Evolutionary conservation across 2,888 invertebrate species (phyloP), one percentile per base, ranked within the genome.

Genomic region (Hemistola chrysoprasaria): DNA sequence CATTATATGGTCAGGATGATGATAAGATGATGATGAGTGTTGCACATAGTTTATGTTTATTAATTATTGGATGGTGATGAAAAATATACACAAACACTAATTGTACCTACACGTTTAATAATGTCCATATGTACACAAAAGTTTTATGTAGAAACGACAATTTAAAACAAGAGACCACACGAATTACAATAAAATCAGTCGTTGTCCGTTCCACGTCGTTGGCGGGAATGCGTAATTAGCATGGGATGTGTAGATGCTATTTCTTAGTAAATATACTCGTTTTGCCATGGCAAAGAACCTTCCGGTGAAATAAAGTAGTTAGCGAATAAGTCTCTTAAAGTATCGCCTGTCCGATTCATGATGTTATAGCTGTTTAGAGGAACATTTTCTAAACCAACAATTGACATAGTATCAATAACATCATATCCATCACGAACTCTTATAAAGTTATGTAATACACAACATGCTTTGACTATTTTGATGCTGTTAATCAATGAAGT

Each of bases 121-220:
- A 36, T 41, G 41, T 37, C 41, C 41, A 41, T n/a, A n/a, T n/a
- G n/a, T 41, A 36, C 31, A 41, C 36, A 41, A 41, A 41, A 36
- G 41, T 36, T 41, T 37, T 41, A 31, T 41, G 40, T 41, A 31
- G 37, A 42, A 42, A 42, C 32, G 37, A 39, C 43, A 43, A 39
- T 43, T 43, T 39, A 38, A 43, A 43, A 43, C 38, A 39, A 43
- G 43, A 43, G 38, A 43, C 38, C 38, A 34, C 39, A 44, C 30
- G 29, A 39, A 44, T 44, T 44, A 44, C 44, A 44, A 39, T 44
- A 44, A 39, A 44, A 44, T 44, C 44, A n/a, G 39, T 44, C 39
- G 44, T 39, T 39, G 44, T 39, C 30, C 39, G 44, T 39, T 34
- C 39, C 39, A 44, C 44, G n/a, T n/a, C n/a, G n/a, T n/a, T n/a